Evolutionary conservation across 2,888 invertebrate genomes (phyloP).

Genomic region (Apoda limacodes): DNA sequence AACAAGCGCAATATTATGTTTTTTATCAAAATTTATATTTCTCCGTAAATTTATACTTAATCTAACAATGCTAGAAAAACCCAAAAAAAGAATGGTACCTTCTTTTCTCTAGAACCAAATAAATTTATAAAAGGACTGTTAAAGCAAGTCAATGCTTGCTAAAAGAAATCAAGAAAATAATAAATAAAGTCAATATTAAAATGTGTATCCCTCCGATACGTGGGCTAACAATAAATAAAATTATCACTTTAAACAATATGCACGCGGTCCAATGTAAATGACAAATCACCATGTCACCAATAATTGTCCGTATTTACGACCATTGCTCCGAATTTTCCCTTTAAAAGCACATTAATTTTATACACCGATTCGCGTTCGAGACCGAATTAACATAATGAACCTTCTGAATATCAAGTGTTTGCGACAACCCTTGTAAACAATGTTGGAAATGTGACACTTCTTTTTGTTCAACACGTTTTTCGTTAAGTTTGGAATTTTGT

Average conservation of each 20-base stretch:
- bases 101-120: too few species aligned
- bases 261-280: constrained; percentile 47
- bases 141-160: too few species aligned
- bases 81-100: too few species aligned
- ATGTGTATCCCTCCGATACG: too few species aligned
- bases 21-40: too few species aligned
- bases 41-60: too few species aligned
- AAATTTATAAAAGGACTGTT: too few species aligned
- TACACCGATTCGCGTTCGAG: constrained; percentile 59
- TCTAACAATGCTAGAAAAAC: too few species aligned
- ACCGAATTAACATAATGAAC: constrained; percentile 62
- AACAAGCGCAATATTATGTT: too few species aligned
- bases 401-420: constrained; percentile 43
- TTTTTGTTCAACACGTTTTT: background rate
- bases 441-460: constrained; percentile 23
- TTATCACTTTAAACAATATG: constrained; percentile 62
- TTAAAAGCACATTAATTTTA: constrained; percentile 63
- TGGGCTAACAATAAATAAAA: constrained; percentile 55
- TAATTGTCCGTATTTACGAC: constrained; percentile 51
- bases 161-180: too few species aligned
- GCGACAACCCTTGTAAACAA: constrained; percentile 28
- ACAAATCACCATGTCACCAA: constrained; percentile 50
- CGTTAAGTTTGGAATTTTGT: too few species aligned
- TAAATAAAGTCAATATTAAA: too few species aligned
- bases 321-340: constrained; percentile 58